Percentiles rank a stretch among this genome's conserved stretches.
Conservation (phyloP, 2,797 vertebrate genomes). For the Heliangelus exortis region DNA sequence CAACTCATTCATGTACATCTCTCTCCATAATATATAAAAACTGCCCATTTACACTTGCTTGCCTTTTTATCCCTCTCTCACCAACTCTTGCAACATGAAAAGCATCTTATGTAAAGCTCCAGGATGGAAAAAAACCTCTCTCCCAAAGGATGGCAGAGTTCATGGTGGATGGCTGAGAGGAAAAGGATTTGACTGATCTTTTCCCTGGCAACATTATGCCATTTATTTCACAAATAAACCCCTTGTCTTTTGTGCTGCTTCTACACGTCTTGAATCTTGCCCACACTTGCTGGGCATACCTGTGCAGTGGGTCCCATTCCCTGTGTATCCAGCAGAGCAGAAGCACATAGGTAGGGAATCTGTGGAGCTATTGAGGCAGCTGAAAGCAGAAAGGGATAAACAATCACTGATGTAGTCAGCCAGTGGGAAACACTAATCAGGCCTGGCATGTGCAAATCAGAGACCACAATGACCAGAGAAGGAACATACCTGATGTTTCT, state of each 20-base stretch:
- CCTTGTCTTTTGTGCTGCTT: neutral
- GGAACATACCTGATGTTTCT: neutral
- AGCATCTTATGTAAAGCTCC: neutral
- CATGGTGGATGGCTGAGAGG: neutral
- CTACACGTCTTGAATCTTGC: neutral
- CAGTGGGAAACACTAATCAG: neutral
- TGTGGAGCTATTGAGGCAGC: constrained; percentile 82
- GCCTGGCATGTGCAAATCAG: neutral
- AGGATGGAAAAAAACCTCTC: neutral
- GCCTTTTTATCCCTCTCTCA: neutral
- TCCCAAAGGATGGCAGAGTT: neutral
- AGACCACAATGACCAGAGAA: neutral
- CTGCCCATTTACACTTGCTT: neutral
- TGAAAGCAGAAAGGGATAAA: constrained; percentile 67
- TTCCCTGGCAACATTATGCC: neutral
- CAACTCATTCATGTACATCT: neutral
- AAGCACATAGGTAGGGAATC: constrained; percentile 78
- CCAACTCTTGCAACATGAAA: neutral
- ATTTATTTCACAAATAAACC: neutral
- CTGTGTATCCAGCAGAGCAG: constrained; percentile 89
- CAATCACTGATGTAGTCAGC: neutral
- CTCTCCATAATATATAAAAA: neutral
- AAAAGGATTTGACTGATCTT: neutral
- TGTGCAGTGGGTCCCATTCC: constrained; percentile 89
- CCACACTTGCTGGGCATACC: constrained; percentile 72